Evolutionary conservation across 30 jellyfish, hydroid and myxozoan genomes (phyloP).

Genomic region (Nemopilema nomurai): DNA sequence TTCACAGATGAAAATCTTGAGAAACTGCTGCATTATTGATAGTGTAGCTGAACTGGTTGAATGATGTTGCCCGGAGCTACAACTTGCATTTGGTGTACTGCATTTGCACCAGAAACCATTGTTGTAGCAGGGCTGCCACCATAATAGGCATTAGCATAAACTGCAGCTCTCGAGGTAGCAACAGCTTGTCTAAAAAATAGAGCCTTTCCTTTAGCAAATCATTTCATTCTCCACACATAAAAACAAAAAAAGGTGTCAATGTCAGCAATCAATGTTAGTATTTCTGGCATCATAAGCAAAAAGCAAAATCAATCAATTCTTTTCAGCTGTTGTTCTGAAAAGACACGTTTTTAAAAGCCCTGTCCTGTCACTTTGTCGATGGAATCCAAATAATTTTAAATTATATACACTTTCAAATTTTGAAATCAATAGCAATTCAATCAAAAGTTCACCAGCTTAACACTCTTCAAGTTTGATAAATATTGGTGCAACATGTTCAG

Average conservation of each 20-base stretch:
- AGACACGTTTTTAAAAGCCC: too few relatives aligned
- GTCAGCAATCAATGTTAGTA: too few relatives aligned
- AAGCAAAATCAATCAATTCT: too few relatives aligned
- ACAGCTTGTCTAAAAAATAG: conserved; percentile 40
- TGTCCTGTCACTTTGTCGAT: too few relatives aligned
- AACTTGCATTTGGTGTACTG: conserved; percentile 32
- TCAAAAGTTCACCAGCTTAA: too few relatives aligned
- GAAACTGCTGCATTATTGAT: neutral
- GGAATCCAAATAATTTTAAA: too few relatives aligned
- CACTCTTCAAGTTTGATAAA: too few relatives aligned
- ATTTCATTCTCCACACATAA: neutral
- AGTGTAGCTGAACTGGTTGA: conserved; percentile 21
- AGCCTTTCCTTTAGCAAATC: neutral
- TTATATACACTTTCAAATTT: too few relatives aligned
- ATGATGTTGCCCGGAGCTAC: conserved; percentile 29
- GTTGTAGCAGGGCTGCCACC: conserved; percentile 36
- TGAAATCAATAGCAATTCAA: too few relatives aligned
- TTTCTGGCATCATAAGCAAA: too few relatives aligned
- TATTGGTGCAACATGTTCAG: too few relatives aligned
- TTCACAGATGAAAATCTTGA: neutral
- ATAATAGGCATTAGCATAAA: conserved; percentile 46
- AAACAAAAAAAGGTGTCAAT: neutral
- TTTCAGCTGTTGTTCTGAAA: neutral
- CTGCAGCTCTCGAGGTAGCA: conserved; percentile 66
- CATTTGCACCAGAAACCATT: conserved; percentile 10